phyloP scores from a whole-genome alignment of 2,113 vertebrate species.

The Aphelocoma coerulescens region DNA sequence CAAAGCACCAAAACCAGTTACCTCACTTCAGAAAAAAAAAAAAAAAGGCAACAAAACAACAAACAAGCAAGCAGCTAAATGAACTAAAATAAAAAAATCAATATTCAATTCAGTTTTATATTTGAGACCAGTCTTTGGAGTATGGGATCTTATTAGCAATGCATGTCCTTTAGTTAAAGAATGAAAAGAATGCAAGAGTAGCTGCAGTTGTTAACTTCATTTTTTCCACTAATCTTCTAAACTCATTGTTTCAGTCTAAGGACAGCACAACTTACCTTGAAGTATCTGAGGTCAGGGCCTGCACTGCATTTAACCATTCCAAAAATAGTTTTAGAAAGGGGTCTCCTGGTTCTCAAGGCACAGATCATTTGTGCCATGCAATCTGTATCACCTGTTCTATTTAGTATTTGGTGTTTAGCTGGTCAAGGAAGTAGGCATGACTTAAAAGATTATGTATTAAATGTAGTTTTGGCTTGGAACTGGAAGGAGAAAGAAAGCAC shows the following conservation, averaged over 20 bases:
- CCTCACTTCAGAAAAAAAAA: not conserved
- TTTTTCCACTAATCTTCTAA: not conserved
- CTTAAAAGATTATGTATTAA: not conserved
- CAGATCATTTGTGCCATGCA: not conserved
- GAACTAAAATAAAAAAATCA: not conserved
- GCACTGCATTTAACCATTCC: not conserved
- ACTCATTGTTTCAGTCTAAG: not conserved
- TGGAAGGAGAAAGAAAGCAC: not conserved
- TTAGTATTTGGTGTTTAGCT: not conserved
- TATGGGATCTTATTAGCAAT: not conserved
- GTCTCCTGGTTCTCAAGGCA: not conserved
- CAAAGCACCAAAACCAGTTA: not conserved
- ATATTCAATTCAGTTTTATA: constrained; percentile 1
- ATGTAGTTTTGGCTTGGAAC: not conserved
- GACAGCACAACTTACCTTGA: not conserved
- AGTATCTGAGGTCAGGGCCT: not conserved
- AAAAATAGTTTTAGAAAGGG: not conserved
- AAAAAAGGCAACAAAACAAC: not conserved
- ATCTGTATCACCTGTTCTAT: not conserved
- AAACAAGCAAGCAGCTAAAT: not conserved
- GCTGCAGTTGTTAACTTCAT: not conserved
- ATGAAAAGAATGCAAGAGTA: not conserved
- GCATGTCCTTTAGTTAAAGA: not conserved
- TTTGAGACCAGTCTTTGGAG: not conserved
- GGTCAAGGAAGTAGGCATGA: not conserved